Evolutionary conservation across 2,113 vertebrate genomes (phyloP).

Genomic region (Seriola rivoliana): DNA sequence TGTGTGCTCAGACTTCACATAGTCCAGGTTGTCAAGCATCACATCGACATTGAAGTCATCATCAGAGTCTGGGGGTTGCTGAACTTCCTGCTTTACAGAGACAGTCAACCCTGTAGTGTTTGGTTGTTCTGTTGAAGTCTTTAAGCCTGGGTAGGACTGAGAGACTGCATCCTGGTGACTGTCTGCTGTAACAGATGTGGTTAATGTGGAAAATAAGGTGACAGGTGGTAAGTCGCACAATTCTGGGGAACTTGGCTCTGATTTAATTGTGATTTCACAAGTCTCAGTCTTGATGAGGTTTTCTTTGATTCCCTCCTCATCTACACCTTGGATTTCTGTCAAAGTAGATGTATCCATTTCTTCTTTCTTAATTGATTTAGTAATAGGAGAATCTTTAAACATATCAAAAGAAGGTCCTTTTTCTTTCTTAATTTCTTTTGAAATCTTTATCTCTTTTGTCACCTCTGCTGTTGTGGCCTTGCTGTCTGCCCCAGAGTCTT

Average conservation of each 20-base stretch:
- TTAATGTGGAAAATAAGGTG: constrained; percentile 25
- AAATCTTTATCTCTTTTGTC: constrained; percentile 4
- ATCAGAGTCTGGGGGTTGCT: constrained; percentile 69
- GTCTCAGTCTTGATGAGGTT: constrained; percentile 37
- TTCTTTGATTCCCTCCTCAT: constrained; percentile 10
- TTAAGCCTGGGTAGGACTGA: neutral
- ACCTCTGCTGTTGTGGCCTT: constrained; percentile 12
- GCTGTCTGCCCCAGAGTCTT: constrained; percentile 20
- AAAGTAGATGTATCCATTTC: neutral
- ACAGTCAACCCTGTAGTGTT: constrained; percentile 4
- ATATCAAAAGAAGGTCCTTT: constrained; percentile 50
- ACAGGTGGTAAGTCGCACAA: neutral
- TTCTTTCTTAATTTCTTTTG: constrained; percentile 74
- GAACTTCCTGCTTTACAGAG: constrained; percentile 68
- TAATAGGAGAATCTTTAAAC: constrained; percentile 54
- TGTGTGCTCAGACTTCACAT: constrained; percentile 66
- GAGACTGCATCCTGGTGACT: constrained; percentile 24
- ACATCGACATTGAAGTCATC: constrained; percentile 81
- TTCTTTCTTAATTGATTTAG: constrained; percentile 55
- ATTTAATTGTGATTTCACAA: constrained; percentile 53
- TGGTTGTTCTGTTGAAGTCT: constrained; percentile 6
- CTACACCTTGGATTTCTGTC: neutral
- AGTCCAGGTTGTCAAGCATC: constrained; percentile 80
- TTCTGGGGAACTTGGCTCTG: constrained; percentile 62
- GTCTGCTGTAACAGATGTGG: constrained; percentile 5